These are phyloP conservation scores for Berghia stephanieae DNA, from an alignment of 1,140 invertebrate species.

Conservation along the genomic window DNA sequence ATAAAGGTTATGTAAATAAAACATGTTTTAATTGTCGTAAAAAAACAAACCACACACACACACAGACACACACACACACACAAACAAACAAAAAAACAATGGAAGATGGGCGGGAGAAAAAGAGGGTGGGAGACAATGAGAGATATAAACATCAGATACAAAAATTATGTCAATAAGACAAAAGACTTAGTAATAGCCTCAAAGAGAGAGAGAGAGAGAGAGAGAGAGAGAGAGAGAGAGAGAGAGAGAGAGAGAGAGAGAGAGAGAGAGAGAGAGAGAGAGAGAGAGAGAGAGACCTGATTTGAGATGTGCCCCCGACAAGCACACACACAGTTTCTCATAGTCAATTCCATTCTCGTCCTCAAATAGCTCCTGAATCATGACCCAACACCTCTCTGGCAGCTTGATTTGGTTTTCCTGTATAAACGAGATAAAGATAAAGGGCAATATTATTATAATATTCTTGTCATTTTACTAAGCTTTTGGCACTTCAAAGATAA, in stretches of 20 bases:
- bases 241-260: no score
- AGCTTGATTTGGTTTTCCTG: constrained; percentile 54
- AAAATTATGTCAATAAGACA: not conserved
- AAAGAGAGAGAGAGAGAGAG: not conserved
- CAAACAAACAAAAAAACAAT: not conserved
- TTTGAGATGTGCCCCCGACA: constrained; percentile 48
- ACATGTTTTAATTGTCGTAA: not conserved
- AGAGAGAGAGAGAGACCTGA: constrained; percentile 42
- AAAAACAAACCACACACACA: constrained; percentile 7
- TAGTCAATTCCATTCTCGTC: constrained; percentile 53
- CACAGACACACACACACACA: constrained; percentile 18
- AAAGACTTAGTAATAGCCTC: not conserved
- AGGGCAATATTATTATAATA: not conserved
- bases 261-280: constrained; percentile 13
- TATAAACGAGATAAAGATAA: not conserved
- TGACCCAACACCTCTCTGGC: constrained; percentile 38
- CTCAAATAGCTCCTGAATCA: constrained; percentile 47
- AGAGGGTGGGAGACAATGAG: not conserved
- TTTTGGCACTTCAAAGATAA: not conserved
- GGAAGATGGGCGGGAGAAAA: not conserved
- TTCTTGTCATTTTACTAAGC: not conserved
- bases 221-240: not conserved
- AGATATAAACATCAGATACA: not conserved
- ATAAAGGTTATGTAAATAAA: not conserved
- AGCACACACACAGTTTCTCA: constrained; percentile 47